Conservation (phyloP, 2,113 vertebrate genomes). For the Saccopteryx bilineata region DNA sequence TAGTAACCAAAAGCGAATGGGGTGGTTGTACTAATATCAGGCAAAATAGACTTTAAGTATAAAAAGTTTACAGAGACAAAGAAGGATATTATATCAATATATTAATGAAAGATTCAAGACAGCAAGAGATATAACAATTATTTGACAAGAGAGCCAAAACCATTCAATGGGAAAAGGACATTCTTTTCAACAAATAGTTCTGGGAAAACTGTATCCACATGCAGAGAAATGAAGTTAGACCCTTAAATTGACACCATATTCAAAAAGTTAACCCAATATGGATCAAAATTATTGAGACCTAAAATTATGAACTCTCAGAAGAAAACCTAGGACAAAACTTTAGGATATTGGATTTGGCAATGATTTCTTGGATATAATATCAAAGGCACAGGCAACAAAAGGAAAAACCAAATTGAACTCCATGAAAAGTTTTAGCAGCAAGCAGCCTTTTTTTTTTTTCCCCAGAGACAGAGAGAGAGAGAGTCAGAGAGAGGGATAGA, state of each 20-base stretch:
- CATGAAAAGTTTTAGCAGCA: neutral
- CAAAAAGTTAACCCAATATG: neutral
- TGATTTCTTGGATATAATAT: neutral
- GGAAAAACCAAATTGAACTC: neutral
- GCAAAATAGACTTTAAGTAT: neutral
- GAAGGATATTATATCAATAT: neutral
- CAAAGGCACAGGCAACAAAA: neutral
- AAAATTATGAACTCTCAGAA: neutral
- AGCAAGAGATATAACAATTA: neutral
- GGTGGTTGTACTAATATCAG: neutral
- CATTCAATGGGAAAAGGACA: neutral
- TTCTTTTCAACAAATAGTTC: neutral
- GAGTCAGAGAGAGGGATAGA: too few relatives aligned
- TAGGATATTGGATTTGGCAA: neutral
- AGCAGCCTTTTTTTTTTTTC: too few relatives aligned
- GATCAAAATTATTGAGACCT: neutral
- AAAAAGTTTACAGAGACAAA: neutral
- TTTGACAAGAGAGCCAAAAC: neutral
- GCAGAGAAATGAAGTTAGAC: neutral
- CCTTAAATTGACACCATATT: neutral
- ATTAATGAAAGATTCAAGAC: neutral
- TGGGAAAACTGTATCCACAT: neutral
- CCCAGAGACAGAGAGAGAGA: too few relatives aligned
- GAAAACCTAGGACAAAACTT: neutral
- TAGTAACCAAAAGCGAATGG: neutral